A percentile compares a stretch with the other conserved stretches of the same genome.
Evolutionary conservation across 2,888 invertebrate species (phyloP).

Genomic region (Venustoraphidia nigricollis): DNA sequence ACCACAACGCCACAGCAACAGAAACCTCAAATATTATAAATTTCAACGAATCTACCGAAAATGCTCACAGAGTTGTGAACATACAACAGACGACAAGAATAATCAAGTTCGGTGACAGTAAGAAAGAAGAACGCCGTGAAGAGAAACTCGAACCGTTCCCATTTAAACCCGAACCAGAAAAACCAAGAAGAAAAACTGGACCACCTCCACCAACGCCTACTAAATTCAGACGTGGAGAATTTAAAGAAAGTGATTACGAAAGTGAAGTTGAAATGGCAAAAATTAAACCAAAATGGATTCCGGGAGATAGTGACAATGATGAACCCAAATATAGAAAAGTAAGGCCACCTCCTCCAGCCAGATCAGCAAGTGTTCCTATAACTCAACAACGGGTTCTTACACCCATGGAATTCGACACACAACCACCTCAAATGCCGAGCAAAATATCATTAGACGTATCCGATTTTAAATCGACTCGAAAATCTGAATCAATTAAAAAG

Average conservation of each 20-base stretch:
- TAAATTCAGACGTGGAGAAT: constrained; percentile 48
- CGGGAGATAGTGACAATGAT: constrained; percentile 38
- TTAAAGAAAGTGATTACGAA: constrained; percentile 52
- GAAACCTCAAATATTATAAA: constrained; percentile 54
- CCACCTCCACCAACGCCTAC: constrained; percentile 41
- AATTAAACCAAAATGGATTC: constrained; percentile 49
- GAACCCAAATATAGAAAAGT: constrained; percentile 44
- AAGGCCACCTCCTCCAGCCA: constrained; percentile 32
- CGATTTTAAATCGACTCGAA: no score
- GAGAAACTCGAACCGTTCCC: constrained; percentile 30
- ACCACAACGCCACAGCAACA: constrained; percentile 45
- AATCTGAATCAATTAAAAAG: no score
- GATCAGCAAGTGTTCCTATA: constrained; percentile 35
- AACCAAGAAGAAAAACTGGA: constrained; percentile 22
- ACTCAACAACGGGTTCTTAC: constrained; percentile 33
- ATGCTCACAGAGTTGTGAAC: constrained; percentile 45
- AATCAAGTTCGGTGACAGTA: constrained; percentile 43
- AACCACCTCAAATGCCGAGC: constrained; percentile 30
- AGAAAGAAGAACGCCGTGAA: constrained; percentile 21
- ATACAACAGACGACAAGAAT: constrained; percentile 53
- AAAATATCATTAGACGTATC: constrained; percentile 8
- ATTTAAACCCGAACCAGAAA: constrained; percentile 27
- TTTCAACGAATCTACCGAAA: constrained; percentile 53
- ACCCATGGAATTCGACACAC: constrained; percentile 45
- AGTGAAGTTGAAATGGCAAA: constrained; percentile 44